These are phyloP conservation scores for Brachionus angularis DNA, from an alignment of 1,140 invertebrate genomes.

Conservation along the genomic window DNA sequence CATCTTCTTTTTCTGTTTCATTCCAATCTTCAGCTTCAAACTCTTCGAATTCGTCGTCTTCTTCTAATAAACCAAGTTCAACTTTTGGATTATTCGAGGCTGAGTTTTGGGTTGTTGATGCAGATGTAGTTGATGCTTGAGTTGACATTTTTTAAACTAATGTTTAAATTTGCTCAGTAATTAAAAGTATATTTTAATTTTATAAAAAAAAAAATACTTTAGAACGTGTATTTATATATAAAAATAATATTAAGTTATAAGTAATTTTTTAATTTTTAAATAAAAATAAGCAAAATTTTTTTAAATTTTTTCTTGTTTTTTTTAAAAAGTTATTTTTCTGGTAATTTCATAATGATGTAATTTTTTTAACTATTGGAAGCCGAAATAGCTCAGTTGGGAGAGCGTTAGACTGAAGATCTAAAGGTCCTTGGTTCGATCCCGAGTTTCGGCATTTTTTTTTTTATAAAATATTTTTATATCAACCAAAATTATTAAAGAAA, in stretches of 20 bases:
- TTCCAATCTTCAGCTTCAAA: conserved; percentile 44
- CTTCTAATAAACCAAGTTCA: conserved; percentile 38
- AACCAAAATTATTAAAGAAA: no score
- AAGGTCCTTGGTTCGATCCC: not conserved
- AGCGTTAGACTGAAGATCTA: conserved; percentile 1
- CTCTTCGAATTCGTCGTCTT: conserved; percentile 43
- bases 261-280: not conserved
- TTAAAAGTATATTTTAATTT: no score
- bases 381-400: not conserved
- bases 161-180: conserved; percentile 32
- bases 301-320: not conserved
- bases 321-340: not conserved
- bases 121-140: not conserved
- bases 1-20: conserved; percentile 31
- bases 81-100: not conserved
- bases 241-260: not conserved
- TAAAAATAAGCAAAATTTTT: not conserved
- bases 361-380: not conserved
- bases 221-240: conserved; percentile 27
- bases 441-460: not conserved
- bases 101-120: not conserved
- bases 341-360: not conserved
- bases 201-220: not conserved
- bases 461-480: not conserved
- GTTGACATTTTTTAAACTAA: not conserved